phyloP scores from a whole-genome alignment of 2,888 invertebrate genomes.

The Griposia aprilina region DNA sequence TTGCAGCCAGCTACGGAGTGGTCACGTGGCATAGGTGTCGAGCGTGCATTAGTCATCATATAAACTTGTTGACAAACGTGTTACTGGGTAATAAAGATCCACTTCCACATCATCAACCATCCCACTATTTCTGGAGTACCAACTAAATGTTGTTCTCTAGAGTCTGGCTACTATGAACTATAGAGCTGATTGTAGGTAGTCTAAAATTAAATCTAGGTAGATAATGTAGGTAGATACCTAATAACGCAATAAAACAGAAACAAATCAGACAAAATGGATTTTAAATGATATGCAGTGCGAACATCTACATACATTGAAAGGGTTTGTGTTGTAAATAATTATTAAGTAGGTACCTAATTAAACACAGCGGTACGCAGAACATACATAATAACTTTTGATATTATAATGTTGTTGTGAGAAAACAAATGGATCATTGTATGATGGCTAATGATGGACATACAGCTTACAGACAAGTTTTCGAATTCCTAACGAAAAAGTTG shows the following conservation, averaged over 20 bases:
- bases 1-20: constrained; percentile 4
- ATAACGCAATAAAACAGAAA: neutral
- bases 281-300: neutral
- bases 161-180: neutral
- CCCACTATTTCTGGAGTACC: neutral
- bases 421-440: no score
- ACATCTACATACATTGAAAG: no score
- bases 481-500: no score
- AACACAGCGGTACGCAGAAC: no score
- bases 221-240: neutral
- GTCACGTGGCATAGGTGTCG: constrained; percentile 43
- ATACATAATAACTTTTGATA: no score
- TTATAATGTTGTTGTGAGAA: no score
- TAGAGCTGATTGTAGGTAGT: no score
- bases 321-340: neutral
- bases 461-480: no score
- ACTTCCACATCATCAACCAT: constrained; percentile 28
- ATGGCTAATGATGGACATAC: no score
- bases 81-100: constrained; percentile 26
- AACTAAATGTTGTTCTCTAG: constrained; percentile 1
- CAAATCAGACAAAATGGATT: neutral
- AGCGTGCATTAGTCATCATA: constrained; percentile 44
- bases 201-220: neutral
- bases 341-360: no score
- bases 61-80: constrained; percentile 49